Percentiles rank a stretch among this genome's conserved stretches.
Conservation (phyloP, 2,797 vertebrate species). For the Tauraco hartlaubi region DNA sequence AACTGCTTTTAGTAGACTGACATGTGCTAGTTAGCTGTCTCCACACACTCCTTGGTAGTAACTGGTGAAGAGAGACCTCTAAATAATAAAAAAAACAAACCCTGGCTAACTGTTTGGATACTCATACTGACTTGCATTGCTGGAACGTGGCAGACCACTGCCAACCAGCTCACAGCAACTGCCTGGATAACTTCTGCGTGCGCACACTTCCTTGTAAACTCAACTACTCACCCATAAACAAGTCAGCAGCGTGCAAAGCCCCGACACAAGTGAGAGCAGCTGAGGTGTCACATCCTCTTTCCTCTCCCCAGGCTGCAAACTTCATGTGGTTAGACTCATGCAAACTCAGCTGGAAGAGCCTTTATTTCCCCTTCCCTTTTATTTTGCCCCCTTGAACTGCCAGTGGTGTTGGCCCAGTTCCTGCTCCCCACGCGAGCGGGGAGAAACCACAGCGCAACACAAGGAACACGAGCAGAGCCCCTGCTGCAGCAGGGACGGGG, state of each 20-base stretch:
- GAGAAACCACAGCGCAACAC: not conserved
- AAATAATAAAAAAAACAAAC: not conserved
- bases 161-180: not conserved
- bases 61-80: not conserved
- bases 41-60: not conserved
- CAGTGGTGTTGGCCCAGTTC: not conserved
- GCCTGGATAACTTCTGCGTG: not conserved
- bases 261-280: not conserved
- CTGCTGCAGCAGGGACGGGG: rapidly evolving
- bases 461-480: not conserved
- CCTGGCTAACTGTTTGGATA: not conserved
- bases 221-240: not conserved
- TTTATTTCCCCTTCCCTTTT: not conserved
- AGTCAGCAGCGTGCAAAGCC: not conserved
- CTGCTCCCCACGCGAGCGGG: not conserved
- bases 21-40: constrained; percentile 1
- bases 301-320: not conserved
- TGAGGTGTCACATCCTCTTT: not conserved
- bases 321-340: not conserved
- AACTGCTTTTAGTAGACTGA: not conserved
- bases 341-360: not conserved
- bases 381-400: not conserved
- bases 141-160: not conserved
- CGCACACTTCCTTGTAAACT: not conserved
- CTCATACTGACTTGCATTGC: not conserved